A percentile compares a stretch with the other conserved stretches of the same genome.
These are phyloP conservation scores for Xylocampa areola DNA, from an alignment of 2,888 invertebrate genomes.

Conservation along the genomic window DNA sequence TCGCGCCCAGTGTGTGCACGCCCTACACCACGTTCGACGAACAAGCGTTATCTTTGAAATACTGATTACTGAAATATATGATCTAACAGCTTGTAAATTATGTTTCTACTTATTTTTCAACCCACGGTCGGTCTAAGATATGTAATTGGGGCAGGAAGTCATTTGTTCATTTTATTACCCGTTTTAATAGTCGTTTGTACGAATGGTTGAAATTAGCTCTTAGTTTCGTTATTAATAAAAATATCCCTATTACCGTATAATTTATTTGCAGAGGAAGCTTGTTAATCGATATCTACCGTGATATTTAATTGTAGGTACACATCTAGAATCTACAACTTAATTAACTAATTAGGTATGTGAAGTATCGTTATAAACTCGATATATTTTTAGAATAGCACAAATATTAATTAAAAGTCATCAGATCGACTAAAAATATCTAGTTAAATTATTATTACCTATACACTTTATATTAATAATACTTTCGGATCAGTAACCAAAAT, in stretches of 20 bases:
- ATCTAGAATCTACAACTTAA: too few relatives aligned
- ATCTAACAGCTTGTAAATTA: conserved; percentile 50
- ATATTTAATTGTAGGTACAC: too few relatives aligned
- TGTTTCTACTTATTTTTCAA: conserved; percentile 38
- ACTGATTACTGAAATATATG: conserved; percentile 57
- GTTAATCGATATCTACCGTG: too few relatives aligned
- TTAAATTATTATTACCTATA: too few relatives aligned
- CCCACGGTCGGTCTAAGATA: conserved; percentile 38
- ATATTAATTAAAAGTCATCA: too few relatives aligned
- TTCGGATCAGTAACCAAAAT: too few relatives aligned
- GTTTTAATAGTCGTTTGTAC: conserved; percentile 24
- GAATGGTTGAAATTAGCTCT: conserved; percentile 28
- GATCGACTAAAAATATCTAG: too few relatives aligned
- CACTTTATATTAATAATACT: too few relatives aligned
- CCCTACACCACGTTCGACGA: conserved; percentile 54
- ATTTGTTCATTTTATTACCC: conserved; percentile 39
- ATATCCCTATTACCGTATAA: not conserved
- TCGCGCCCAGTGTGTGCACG: conserved; percentile 53
- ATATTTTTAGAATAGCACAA: too few relatives aligned
- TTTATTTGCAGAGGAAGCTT: too few relatives aligned
- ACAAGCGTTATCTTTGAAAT: conserved; percentile 42
- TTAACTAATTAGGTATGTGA: too few relatives aligned
- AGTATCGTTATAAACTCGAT: too few relatives aligned
- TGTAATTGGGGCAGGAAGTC: conserved; percentile 46
- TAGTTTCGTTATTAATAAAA: conserved; percentile 7